Conservation (phyloP, 2,797 vertebrate genomes). For the Danio tinwini region DNA sequence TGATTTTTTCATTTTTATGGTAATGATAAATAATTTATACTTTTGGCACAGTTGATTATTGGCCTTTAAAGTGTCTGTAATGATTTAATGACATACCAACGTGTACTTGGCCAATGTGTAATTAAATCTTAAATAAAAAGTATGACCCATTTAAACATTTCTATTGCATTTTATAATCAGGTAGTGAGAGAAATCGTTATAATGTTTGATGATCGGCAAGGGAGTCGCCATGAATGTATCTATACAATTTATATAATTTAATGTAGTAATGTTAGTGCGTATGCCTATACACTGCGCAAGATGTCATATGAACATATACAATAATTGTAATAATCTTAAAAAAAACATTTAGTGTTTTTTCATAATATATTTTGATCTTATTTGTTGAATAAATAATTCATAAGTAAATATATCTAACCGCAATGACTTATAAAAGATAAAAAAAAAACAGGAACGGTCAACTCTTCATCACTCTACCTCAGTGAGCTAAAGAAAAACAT, state of each 20-base stretch:
- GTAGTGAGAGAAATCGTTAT: slow-evolving; percentile 13
- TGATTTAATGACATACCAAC: slow-evolving; percentile 42
- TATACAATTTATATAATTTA: slow-evolving; percentile 7
- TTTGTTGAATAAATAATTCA: not conserved
- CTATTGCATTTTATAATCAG: slow-evolving; percentile 20
- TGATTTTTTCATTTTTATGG: slow-evolving; percentile 63
- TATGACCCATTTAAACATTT: slow-evolving; percentile 28
- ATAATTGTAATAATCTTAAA: no score
- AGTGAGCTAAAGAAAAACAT: not conserved
- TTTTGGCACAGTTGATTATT: slow-evolving; percentile 62
- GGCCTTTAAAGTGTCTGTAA: slow-evolving; percentile 62
- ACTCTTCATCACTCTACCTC: not conserved
- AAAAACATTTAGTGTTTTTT: not conserved
- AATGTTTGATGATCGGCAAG: slow-evolving; percentile 18
- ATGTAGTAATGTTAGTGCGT: not conserved
- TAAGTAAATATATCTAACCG: not conserved
- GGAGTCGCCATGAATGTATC: slow-evolving; percentile 24
- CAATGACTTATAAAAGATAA: not conserved
- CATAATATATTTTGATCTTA: not conserved
- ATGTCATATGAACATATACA: no score
- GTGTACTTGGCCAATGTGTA: slow-evolving; percentile 29
- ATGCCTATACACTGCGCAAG: not conserved
- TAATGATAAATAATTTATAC: slow-evolving; percentile 62
- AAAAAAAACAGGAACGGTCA: not conserved
- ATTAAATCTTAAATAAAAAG: slow-evolving; percentile 39